Evolutionary conservation across 2,113 vertebrate genomes (phyloP).

Genomic region (Thamnophis sirtalis): DNA sequence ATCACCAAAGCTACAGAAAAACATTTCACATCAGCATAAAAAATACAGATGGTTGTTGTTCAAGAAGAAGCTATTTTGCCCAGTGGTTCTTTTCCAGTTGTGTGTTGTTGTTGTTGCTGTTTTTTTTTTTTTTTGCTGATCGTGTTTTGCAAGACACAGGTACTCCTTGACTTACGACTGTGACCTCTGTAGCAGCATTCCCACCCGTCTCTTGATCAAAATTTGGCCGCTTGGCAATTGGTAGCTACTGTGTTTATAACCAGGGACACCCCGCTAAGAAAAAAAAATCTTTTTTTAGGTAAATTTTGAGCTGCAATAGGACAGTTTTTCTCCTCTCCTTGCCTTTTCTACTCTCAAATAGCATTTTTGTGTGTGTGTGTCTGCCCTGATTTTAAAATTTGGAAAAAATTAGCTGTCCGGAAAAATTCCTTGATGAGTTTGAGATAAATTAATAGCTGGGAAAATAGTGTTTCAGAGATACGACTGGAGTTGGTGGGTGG

Average conservation of each 20-base stretch:
- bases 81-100: not conserved
- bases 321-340: not conserved
- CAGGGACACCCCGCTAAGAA: not conserved
- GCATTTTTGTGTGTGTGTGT: not conserved
- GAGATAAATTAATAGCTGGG: not conserved
- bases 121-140: not conserved
- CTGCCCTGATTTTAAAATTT: not conserved
- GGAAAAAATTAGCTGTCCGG: not conserved
- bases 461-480: not conserved
- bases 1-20: not conserved
- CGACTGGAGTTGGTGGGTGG: not conserved
- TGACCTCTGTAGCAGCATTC: too few species aligned
- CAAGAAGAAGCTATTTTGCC: not conserved
- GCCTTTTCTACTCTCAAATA: not conserved
- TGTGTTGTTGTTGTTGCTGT: too few species aligned
- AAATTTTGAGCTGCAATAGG: not conserved
- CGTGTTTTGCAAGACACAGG: not conserved
- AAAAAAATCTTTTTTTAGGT: not conserved
- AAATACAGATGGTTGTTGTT: not conserved
- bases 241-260: not conserved
- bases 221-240: not conserved
- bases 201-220: not conserved
- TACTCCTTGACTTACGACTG: too few species aligned
- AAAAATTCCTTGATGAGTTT: not conserved
- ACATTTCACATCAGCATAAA: not conserved